Evolutionary conservation across 1,140 invertebrate genomes (phyloP), one percentile per base, ranked within the genome.

Genomic region (Sinonovacula constricta): DNA sequence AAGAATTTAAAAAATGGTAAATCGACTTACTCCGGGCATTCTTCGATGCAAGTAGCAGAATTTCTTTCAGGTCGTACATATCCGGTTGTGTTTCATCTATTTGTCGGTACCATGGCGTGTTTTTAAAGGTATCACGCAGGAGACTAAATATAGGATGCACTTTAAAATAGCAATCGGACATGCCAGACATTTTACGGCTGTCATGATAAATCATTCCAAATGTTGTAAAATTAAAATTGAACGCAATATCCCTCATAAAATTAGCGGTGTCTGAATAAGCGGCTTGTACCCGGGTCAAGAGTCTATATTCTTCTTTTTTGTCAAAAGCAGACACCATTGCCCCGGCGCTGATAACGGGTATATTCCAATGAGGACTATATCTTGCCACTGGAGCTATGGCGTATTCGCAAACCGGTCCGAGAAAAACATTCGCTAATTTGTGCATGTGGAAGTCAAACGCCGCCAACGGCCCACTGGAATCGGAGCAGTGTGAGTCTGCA

Each of bases 341-440:
- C 0, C 95, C 95, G 0, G 96, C 94, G 1, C 96, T 97, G 5
- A 98, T 89, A 0, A 98, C 94, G 0, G 97, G 97, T 24, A 97
- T 95, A 1, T 94, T 82, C 97, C 97, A 98, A n/a, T 93, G 93
- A 4, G 95, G 94, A 0, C 96, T 94, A 87, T 97, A 97, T 15
- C 97, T 92, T 0, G 95, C 95, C 0, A 98, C 95, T 0, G 97
- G 96, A 0, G 97, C 96, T 66, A 98, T 93, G 3, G 95, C 95
- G 89, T 97, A 98, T 83, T 97, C 96, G 90, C 97, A 98, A 1
- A 96, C 94, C 0, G 97, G 95, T 0, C 97, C 97, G 83, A 98
- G 93, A 87, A 98, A 96, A 0, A 95, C 95, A 51, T 22, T 60
- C 28, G 45, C 86, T n/a, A 45, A 70, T 51, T 83, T 76, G n/a